Evolutionary conservation across 2,113 vertebrate species (phyloP).

Genomic region (Pollachius pollachius): DNA sequence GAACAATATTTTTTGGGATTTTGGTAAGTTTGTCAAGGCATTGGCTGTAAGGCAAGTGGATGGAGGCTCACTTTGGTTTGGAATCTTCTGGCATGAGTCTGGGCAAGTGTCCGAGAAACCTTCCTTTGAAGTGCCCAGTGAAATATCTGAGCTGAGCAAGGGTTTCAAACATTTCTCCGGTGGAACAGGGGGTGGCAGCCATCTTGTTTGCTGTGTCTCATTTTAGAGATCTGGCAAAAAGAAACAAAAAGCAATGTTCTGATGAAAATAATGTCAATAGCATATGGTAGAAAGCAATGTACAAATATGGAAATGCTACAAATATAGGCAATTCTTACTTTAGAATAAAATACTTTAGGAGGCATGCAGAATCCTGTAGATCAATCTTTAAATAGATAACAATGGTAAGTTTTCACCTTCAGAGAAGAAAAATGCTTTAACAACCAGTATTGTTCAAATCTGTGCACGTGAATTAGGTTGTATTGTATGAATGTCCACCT

Average conservation of each 20-base stretch:
- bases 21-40: no score
- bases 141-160: background rate
- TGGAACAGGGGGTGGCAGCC: no score
- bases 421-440: background rate
- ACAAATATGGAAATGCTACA: constrained; percentile 40
- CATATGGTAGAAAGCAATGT: constrained; percentile 26
- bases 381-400: constrained; percentile 28
- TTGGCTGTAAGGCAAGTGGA: no score
- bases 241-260: background rate
- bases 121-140: background rate
- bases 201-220: constrained; percentile 12
- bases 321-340: constrained; percentile 39
- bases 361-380: constrained; percentile 67
- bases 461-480: no score
- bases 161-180: no score
- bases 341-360: constrained; percentile 46
- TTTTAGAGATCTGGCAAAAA: constrained; percentile 32
- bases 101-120: background rate
- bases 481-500: no score
- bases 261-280: constrained; percentile 18
- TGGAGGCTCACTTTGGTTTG: no score
- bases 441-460: background rate
- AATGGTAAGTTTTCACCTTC: constrained; percentile 5
- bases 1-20: no score
- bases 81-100: background rate